Evolutionary conservation across 2,888 invertebrate species (phyloP), one percentile per base, ranked within the genome.

Genomic region (Sinelater perroti): DNA sequence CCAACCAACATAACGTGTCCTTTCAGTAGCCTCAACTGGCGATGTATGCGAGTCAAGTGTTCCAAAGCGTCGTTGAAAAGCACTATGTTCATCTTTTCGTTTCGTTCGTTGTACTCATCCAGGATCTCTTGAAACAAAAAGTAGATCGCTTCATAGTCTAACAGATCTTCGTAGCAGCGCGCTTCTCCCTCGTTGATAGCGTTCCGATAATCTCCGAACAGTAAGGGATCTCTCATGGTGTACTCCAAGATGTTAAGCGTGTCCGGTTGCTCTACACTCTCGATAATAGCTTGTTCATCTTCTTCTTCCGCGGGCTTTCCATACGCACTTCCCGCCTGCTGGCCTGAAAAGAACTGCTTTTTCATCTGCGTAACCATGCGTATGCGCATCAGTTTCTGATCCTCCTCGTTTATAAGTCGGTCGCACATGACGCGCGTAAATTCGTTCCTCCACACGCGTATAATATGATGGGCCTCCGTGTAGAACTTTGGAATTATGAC

Each of bases 11-110:
- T 81, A 3, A 89, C 86, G 73, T 96, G 93, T 0, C 95, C 95
- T 62, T 88, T 81, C 71, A 90, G 85, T 86, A 94, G 88, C 62
- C 95, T 84, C 58, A 96, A 80, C 0, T 89, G 88, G 14, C 96
- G 87, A 68, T 95, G 95, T 7, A 94, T 85, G 36, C 95, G 83
- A 0, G 93, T 95, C 70, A 96, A 75, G 76, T 97, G 95, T 72
- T 96, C 95, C 45, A 96, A 78, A 31, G 94, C 95, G 73, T 95
- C 95, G 72, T 96, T 92, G 74, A 96, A 96, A 16, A 96, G 80
- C 0, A 96, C 94, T 63, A 96, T 82, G 16, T 86, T 87, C 80
- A 95, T 82, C 71, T 89, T 88, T 56, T 82, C 82, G 44, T 85
- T 81, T 16, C 85, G 84, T 66, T 93, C 93, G 72, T 91, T 91